Evolutionary conservation across 2,113 vertebrate species (phyloP).

Genomic region (Meles meles): DNA sequence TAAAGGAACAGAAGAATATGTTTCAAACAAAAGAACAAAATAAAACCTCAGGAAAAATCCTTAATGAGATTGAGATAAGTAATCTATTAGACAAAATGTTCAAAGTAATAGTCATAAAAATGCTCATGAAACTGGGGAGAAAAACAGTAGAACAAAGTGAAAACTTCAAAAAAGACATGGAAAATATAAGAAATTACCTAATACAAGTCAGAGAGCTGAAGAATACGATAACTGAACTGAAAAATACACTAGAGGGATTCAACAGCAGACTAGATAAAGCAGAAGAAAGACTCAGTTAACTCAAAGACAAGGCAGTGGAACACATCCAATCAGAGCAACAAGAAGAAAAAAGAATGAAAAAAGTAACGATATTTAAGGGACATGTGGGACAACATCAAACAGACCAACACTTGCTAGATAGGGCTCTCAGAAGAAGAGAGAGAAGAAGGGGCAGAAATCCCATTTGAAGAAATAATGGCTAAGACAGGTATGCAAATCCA

Average conservation of each 20-base stretch:
- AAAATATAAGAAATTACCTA: not conserved
- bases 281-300: not conserved
- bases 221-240: not conserved
- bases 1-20: not conserved
- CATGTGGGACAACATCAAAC: not conserved
- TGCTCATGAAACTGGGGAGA: not conserved
- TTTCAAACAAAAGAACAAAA: not conserved
- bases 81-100: not conserved
- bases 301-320: not conserved
- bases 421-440: not conserved
- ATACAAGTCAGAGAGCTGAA: not conserved
- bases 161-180: not conserved
- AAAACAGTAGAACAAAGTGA: not conserved
- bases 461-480: not conserved
- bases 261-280: not conserved
- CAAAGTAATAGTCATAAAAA: not conserved
- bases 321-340: not conserved
- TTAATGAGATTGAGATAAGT: not conserved
- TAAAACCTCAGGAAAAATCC: not conserved
- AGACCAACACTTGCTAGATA: not conserved
- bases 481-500: not conserved
- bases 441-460: not conserved
- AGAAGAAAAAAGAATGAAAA: not conserved
- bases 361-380: not conserved
- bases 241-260: not conserved